Base-by-base conservation (phyloP, 2,797 vertebrate species). In the Hippoglossus hippoglossus region DNA sequence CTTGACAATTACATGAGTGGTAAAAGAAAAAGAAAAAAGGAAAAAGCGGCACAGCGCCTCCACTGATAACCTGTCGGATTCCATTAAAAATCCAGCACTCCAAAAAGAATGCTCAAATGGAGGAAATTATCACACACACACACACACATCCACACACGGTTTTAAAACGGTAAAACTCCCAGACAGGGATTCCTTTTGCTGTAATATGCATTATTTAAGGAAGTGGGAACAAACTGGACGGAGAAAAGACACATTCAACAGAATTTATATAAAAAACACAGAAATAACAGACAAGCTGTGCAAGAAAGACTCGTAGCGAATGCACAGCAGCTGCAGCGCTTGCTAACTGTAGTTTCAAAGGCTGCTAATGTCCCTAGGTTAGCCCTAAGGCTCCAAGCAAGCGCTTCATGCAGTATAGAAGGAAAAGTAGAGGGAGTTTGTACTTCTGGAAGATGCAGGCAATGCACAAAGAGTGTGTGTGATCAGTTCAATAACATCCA, bases 1-100 rank as follows among this genome's bases (percentile, higher is more conserved):
- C 77, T 86, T 78, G 87, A 93, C 89, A 91, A 91, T 92, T 91
- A 91, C 87, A 90, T 56, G 79, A 87, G 82, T 73, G 73, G 73
- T 77, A 63, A 67, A 58, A 83, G 79, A 46, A 46, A 18, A 46
- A 41, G 4, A 41, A 41, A 41, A 41, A 16, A 41, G 11, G 28
- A 31, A 39, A 39, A 39, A 39, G 12, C 70, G 47, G 66, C 78
- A 21, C 73, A 72, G 86, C 19, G 78, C 77, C 79, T 79, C 65
- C 19, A 6, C 75, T 87, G 91, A 93, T 93, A 91, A 93, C 84
- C 89, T 77, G 76, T 81, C 63, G 75, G 67, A 87, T 91, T 90
- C 91, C 87, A 93, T 91, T 92, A 89, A 90, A 90, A 88, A 76
- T 80, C 67, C 68, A 24, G 82, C 77, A 73, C 79, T 91, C 85